Evolutionary conservation across 2,797 vertebrate genomes (phyloP).

Genomic region (Pseudotriccus pelzelni): DNA sequence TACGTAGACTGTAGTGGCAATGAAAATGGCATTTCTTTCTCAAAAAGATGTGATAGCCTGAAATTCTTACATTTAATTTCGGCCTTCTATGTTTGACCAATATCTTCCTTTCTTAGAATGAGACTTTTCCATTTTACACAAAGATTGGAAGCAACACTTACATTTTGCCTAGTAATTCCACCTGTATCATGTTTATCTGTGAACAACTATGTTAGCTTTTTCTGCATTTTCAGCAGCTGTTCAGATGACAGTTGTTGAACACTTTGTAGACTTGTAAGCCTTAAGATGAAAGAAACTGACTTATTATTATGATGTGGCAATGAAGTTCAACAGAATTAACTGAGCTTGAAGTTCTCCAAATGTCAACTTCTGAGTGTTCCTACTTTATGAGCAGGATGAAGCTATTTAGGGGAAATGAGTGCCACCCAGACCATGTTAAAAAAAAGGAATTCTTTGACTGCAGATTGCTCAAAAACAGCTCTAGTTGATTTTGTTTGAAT

Average conservation of each 20-base stretch:
- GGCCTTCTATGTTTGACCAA: accelerated
- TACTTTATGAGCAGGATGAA: background rate
- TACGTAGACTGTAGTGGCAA: no score
- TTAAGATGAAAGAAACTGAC: background rate
- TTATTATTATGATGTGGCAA: background rate
- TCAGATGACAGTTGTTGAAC: background rate
- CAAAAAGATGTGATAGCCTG: background rate
- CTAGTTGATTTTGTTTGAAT: background rate
- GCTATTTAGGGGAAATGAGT: background rate
- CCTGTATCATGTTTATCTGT: background rate
- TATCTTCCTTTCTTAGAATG: background rate
- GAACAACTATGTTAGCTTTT: background rate
- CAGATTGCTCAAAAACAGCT: background rate
- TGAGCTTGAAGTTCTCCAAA: background rate
- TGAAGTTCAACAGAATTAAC: background rate
- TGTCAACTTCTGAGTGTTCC: background rate
- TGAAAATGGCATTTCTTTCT: background rate
- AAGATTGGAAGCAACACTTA: background rate
- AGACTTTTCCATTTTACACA: background rate
- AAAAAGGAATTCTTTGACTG: background rate
- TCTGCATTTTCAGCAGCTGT: background rate
- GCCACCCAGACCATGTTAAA: background rate
- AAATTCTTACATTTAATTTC: background rate
- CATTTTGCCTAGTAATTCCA: background rate
- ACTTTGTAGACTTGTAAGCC: background rate